Evolutionary conservation across 2,113 vertebrate species (phyloP).

Genomic region (Epinephelus moara): DNA sequence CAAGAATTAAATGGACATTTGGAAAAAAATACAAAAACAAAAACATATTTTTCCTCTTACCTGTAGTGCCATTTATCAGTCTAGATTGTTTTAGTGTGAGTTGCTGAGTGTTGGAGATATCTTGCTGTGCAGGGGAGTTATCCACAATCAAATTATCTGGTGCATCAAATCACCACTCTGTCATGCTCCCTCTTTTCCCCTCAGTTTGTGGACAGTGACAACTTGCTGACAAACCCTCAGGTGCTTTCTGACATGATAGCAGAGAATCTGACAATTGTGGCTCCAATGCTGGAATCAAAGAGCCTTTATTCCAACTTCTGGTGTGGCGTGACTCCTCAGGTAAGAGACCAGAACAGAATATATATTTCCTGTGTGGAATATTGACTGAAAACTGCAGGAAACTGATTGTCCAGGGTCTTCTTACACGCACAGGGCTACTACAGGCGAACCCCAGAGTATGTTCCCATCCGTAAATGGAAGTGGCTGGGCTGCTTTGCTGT

Average conservation of each 20-base stretch:
- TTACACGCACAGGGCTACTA: constrained; percentile 88
- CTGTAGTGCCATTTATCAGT: too few relatives aligned
- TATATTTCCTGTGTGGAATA: background rate
- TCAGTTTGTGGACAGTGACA: constrained; percentile 91
- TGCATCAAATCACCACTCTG: background rate
- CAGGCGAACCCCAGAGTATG: constrained; percentile 89
- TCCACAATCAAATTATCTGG: background rate
- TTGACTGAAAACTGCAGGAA: background rate
- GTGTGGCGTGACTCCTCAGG: constrained; percentile 93
- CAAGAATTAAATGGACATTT: too few relatives aligned
- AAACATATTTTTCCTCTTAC: too few relatives aligned
- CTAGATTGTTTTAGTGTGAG: too few relatives aligned
- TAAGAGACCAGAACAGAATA: constrained; percentile 27
- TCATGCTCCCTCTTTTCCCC: background rate
- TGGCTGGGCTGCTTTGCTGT: constrained; percentile 88
- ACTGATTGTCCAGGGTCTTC: background rate
- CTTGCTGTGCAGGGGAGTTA: background rate
- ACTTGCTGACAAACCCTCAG: constrained; percentile 89
- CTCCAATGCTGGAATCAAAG: constrained; percentile 92
- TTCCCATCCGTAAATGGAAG: constrained; percentile 90
- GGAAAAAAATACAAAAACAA: too few relatives aligned
- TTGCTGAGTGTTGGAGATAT: too few relatives aligned
- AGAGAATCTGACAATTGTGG: constrained; percentile 90
- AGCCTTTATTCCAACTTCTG: constrained; percentile 95
- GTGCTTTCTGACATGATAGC: constrained; percentile 88